Percentiles rank a stretch among this genome's conserved stretches.
phyloP scores from a whole-genome alignment of 2,797 vertebrate species.

The Cynopterus sphinx region DNA sequence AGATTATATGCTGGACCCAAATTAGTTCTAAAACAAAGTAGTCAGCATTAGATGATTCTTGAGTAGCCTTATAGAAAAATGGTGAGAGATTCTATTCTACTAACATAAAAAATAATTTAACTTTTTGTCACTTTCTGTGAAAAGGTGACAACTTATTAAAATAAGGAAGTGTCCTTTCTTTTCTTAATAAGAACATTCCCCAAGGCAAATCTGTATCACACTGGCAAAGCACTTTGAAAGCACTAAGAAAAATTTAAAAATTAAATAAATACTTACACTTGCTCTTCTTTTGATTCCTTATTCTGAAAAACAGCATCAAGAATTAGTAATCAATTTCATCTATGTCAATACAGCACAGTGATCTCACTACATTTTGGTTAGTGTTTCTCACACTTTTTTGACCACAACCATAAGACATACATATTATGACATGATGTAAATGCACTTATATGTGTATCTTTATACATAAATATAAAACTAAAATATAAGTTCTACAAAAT shows the following conservation, averaged over 20 bases:
- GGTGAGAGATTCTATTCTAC: background rate
- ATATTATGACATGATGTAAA: slow-evolving; percentile 11
- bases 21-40: slow-evolving; percentile 32
- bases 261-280: slow-evolving; percentile 68
- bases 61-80: background rate
- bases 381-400: slow-evolving; percentile 17
- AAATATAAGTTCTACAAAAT: slow-evolving; percentile 33
- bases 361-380: background rate
- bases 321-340: slow-evolving; percentile 33
- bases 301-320: slow-evolving; percentile 71
- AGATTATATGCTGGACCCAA: slow-evolving; percentile 13
- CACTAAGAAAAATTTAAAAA: background rate
- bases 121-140: background rate
- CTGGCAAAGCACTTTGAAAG: background rate
- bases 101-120: slow-evolving; percentile 23
- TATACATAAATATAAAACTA: background rate
- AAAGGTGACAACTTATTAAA: slow-evolving; percentile 9
- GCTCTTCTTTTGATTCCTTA: slow-evolving; percentile 72
- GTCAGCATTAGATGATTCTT: background rate
- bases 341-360: background rate
- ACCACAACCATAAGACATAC: background rate
- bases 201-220: background rate
- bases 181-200: background rate
- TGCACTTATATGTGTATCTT: background rate
- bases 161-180: background rate